A percentile compares a stretch with the other conserved stretches of the same genome.
Evolutionary conservation across 1,140 invertebrate species (phyloP).

Genomic region (Ruditapes philippinarum): DNA sequence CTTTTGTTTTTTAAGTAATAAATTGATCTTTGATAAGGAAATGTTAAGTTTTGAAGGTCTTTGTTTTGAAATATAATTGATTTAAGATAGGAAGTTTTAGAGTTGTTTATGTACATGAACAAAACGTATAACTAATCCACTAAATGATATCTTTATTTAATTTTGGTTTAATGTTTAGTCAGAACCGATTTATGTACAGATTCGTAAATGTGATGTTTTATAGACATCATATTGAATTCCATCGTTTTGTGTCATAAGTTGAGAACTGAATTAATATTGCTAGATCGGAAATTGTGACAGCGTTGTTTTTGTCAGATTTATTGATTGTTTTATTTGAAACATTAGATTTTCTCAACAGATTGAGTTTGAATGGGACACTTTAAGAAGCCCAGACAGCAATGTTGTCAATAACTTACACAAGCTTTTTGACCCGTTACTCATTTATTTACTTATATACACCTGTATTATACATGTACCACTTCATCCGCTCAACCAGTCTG

Average conservation of each 20-base stretch:
- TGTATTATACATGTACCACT: not conserved
- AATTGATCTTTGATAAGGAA: constrained; percentile 60
- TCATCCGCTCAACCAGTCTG: too few relatives aligned
- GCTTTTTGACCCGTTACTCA: not conserved
- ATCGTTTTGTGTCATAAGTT: constrained; percentile 28
- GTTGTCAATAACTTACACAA: not conserved
- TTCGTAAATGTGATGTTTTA: constrained; percentile 16
- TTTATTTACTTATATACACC: not conserved
- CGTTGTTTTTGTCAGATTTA: constrained; percentile 40
- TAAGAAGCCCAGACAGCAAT: not conserved
- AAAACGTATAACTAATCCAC: not conserved
- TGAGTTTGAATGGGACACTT: not conserved
- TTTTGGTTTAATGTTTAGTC: constrained; percentile 15
- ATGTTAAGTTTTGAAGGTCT: constrained; percentile 33
- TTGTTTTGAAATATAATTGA: constrained; percentile 54
- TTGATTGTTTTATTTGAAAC: constrained; percentile 52
- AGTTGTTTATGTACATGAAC: constrained; percentile 41
- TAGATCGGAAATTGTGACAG: constrained; percentile 55
- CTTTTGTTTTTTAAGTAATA: constrained; percentile 52
- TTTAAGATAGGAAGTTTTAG: constrained; percentile 29
- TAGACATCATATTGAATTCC: constrained; percentile 14
- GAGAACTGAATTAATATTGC: constrained; percentile 48
- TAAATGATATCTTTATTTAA: constrained; percentile 39
- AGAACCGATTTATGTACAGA: not conserved
- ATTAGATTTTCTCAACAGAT: constrained; percentile 47